Base-by-base conservation (phyloP, 2,888 invertebrate genomes). In the Agrilus mali region DNA sequence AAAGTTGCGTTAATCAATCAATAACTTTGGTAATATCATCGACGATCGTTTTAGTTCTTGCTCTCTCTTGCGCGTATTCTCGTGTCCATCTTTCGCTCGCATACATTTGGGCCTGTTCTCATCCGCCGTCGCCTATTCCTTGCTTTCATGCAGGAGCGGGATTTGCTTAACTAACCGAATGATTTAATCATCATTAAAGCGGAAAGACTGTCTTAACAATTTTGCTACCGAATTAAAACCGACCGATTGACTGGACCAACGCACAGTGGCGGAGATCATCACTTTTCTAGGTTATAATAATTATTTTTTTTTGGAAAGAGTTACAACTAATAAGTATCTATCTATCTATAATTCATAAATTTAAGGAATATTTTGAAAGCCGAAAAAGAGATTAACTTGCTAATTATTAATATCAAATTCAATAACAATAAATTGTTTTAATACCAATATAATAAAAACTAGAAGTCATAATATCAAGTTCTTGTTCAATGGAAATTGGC, bases 91-190 rank as follows among this genome's bases (percentile, higher is more conserved):
- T 27, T 10, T 27, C 27, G 27, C 27, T 27, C 27, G 27, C 10
- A 10, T 27, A 27, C 10, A 10, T 27, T 27, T 10, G 27, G 27
- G 10, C 27, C 27, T 10, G 27, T 27, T 27, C 47, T 43, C 50
- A 48, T 46, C 47, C 47, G 51, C 43, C 42, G 45, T 46, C 47
- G 51, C 43, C 42, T 47, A 52, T 60, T 63, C 60, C 52, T 56
- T 55, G 60, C 63, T 60, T 57, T 53, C 58, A 53, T 60, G 53
- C 54, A 56, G 58, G 53, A 60, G 59, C 58, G 55, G 58, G 59
- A 55, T 59, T 58, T 62, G 65, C 59, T 59, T 63, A 67, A 67
- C 67, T 67, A 67, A 67, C 67, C 66, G 65, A 55, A 64, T 67
- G 66, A 67, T 67, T 61, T 61, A 60, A 67, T 67, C 64, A 65